Evolutionary conservation across 2,113 vertebrate genomes (phyloP), one percentile per base, ranked within the genome.

Genomic region (Drymodes brunneopygia): DNA sequence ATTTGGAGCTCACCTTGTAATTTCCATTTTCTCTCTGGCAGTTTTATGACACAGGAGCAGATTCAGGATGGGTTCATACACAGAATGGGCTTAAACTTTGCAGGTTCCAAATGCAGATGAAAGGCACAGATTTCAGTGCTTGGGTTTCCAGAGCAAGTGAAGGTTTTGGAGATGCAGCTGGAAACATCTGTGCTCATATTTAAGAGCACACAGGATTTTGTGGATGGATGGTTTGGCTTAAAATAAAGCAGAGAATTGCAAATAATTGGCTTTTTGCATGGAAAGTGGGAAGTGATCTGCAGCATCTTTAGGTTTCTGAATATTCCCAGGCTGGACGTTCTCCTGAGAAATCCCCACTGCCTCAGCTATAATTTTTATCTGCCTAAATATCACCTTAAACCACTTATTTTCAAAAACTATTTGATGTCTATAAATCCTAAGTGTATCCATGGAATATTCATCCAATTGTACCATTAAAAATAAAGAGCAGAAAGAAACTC

Each of bases 351-450:
- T 64, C 33, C 20, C 44, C 24, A 9, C 35, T 74, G 66, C 56
- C 36, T 69, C 23, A 5, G 16, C 13, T 29, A 35, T 2, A 4
- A 11, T 50, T 77, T 44, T 38, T 24, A 3, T 33, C 4, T 23
- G 10, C 31, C 45, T 64, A 53, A 47, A 44, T 50, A 19, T 18
- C 22, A 56, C 17, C 21, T 23, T 27, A 67, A 83, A 62, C 40
- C 15, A 21, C 33, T 62, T 23, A 17, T 84, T 87, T 77, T 38
- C 10, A 44, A 61, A 54, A 67, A 11, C 17, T 57, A 5, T 29
- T 61, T 42, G 24, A 33, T 56, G 10, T 57, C 20, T 35, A 0
- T 3, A 73, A 92, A 20, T n/a, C n/a, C 0, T 3, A 73, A 92
- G 23, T n/a, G 15, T 20, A 6, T 5, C 25, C 4, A 0, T 25